Evolutionary conservation across 2,797 vertebrate genomes (phyloP).

Genomic region (Pteronotus mesoamericanus): DNA sequence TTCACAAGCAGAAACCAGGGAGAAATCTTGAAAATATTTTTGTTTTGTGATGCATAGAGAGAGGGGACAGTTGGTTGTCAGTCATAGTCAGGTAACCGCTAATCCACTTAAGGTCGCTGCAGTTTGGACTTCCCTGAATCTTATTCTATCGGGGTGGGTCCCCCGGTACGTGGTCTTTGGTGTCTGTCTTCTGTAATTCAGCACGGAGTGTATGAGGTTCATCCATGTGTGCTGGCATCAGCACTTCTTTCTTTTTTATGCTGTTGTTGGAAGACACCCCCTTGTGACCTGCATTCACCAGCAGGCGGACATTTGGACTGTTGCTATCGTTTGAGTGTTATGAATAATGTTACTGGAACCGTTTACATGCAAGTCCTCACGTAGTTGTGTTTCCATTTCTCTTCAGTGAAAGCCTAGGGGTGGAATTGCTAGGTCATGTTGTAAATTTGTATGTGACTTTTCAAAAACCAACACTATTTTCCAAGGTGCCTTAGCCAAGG

Average conservation of each 20-base stretch:
- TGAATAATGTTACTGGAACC: too few species aligned
- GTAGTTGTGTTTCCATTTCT: not conserved
- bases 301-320: too few species aligned
- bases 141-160: not conserved
- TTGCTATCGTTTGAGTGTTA: not conserved
- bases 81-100: too few species aligned
- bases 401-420: not conserved
- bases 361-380: not conserved
- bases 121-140: not conserved
- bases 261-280: not conserved
- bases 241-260: not conserved
- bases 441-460: not conserved
- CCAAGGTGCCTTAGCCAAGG: not conserved
- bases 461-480: not conserved
- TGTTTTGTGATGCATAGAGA: not conserved
- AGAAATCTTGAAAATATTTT: not conserved
- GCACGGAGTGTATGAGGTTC: not conserved
- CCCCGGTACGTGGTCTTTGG: accelerated
- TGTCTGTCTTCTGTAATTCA: not conserved
- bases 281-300: not conserved
- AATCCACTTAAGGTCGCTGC: not conserved
- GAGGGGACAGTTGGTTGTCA: accelerated
- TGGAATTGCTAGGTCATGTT: not conserved
- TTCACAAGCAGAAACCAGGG: not conserved
- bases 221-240: not conserved